Evolutionary conservation across 2,888 invertebrate species (phyloP).

Genomic region (Clusia tigrina): DNA sequence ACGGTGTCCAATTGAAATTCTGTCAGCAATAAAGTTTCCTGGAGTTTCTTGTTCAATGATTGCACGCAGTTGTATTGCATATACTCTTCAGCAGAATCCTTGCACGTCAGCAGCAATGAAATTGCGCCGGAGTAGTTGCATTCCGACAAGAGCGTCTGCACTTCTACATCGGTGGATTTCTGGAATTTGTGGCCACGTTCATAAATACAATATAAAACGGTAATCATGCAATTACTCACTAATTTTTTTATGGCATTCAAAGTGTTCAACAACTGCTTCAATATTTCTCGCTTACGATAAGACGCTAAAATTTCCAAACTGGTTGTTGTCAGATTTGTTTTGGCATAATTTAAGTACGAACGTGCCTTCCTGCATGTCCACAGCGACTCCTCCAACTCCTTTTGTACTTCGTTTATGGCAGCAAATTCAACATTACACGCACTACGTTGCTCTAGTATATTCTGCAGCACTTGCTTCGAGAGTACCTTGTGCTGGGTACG

Average conservation of each 20-base stretch:
- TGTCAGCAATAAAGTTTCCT: conserved; percentile 89
- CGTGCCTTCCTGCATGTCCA: conserved; percentile 78
- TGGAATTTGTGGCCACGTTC: too few relatives aligned
- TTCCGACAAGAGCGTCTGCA: conserved; percentile 81
- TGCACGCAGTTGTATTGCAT: conserved; percentile 92
- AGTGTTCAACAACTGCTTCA: conserved; percentile 80
- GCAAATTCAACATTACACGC: conserved; percentile 87
- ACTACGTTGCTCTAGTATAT: conserved; percentile 91
- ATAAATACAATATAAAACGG: too few relatives aligned
- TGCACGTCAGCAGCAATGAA: conserved; percentile 86
- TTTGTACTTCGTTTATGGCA: conserved; percentile 75
- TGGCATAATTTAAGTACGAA: conserved; percentile 76
- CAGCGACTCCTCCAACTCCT: conserved; percentile 74
- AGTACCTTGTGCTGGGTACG: conserved; percentile 72
- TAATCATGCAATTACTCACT: conserved; percentile 36
- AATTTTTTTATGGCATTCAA: conserved; percentile 82
- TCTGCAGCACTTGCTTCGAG: conserved; percentile 90
- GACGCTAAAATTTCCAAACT: conserved; percentile 91
- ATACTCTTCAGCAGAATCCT: conserved; percentile 83
- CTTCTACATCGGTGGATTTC: conserved; percentile 84
- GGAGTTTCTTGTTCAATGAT: conserved; percentile 83
- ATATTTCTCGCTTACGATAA: conserved; percentile 85
- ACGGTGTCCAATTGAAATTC: conserved; percentile 91
- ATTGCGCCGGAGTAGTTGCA: conserved; percentile 92
- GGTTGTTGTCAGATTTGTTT: conserved; percentile 82